Evolutionary conservation across 1,140 invertebrate genomes (phyloP).

Genomic region (Drosophila sproati): DNA sequence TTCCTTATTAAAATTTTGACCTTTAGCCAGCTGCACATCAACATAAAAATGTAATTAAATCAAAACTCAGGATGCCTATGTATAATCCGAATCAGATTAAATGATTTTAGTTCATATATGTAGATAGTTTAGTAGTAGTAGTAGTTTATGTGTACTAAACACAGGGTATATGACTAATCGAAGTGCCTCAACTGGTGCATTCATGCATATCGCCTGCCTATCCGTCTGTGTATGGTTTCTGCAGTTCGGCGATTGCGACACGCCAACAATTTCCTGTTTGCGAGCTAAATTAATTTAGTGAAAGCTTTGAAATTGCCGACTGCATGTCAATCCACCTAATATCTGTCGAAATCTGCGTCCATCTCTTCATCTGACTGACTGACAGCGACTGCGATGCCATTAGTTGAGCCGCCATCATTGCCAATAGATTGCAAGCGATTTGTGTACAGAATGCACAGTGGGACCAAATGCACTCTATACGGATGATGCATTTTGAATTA

Average conservation of each 20-base stretch:
- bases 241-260: constrained; percentile 5
- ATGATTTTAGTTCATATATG: too few relatives aligned
- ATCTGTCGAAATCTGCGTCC: constrained; percentile 37
- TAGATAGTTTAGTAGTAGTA: too few relatives aligned
- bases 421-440: constrained; percentile 46
- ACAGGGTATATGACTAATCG: background rate
- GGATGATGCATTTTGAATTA: background rate
- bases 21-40: too few relatives aligned
- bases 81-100: too few relatives aligned
- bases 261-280: constrained; percentile 74
- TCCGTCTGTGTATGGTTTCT: background rate
- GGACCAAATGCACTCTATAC: background rate
- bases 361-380: constrained; percentile 41
- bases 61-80: too few relatives aligned
- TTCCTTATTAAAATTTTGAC: too few relatives aligned
- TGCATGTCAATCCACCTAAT: constrained; percentile 36
- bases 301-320: constrained; percentile 61
- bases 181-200: background rate
- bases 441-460: constrained; percentile 46
- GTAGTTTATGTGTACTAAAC: too few relatives aligned
- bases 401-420: constrained; percentile 38
- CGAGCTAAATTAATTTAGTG: constrained; percentile 80
- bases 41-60: too few relatives aligned
- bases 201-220: background rate
- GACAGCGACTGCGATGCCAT: constrained; percentile 44